phyloP scores from a whole-genome alignment of 2,888 invertebrate genomes.

The Mythimna albipuncta region DNA sequence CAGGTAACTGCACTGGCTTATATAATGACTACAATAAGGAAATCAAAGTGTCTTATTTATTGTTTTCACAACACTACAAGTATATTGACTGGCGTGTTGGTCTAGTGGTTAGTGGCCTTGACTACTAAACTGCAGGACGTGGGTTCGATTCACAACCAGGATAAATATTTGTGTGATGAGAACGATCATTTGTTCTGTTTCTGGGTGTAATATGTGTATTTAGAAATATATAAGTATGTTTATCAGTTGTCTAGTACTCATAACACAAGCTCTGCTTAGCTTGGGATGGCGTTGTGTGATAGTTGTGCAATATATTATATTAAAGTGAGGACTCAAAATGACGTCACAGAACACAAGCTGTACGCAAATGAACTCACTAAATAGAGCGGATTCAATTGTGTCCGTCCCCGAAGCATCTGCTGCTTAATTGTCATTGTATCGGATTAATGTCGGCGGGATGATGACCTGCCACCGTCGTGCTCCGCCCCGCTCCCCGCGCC shows the following conservation, averaged over 20 bases:
- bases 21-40: conserved; percentile 2
- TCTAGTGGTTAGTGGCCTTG: too few relatives aligned
- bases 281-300: too few relatives aligned
- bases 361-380: conserved; percentile 54
- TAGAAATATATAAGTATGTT: too few relatives aligned
- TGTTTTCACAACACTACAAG: conserved; percentile 12
- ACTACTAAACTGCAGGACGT: too few relatives aligned
- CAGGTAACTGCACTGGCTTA: too few relatives aligned
- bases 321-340: conserved; percentile 2
- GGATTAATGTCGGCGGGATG: conserved; percentile 64
- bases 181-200: too few relatives aligned
- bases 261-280: too few relatives aligned
- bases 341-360: conserved; percentile 39
- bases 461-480: conserved; percentile 58
- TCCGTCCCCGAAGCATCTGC: conserved; percentile 48
- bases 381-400: conserved; percentile 56
- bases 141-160: too few relatives aligned
- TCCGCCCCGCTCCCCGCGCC: conserved; percentile 37
- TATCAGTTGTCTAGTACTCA: too few relatives aligned
- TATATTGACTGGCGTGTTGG: neutral
- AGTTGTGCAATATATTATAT: neutral
- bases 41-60: conserved; percentile 22
- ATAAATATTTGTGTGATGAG: too few relatives aligned
- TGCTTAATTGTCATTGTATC: conserved; percentile 65
- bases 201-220: too few relatives aligned